Conservation (phyloP, 2,888 invertebrate species). For the Hydrotaea cyrtoneurina region DNA sequence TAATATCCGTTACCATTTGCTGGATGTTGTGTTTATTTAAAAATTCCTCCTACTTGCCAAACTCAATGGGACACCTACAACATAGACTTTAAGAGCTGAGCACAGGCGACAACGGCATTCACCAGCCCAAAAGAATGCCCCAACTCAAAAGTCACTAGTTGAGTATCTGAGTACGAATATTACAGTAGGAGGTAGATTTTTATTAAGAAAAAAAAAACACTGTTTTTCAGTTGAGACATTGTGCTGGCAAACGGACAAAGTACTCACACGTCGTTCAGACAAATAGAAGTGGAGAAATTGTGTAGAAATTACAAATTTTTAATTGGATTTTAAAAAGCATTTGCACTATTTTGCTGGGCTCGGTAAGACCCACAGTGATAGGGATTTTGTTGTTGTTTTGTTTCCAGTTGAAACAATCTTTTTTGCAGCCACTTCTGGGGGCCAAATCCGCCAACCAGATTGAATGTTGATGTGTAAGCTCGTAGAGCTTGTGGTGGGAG, state of each 20-base stretch:
- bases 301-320: slow-evolving; percentile 58
- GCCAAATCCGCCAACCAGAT: neutral
- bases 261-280: neutral
- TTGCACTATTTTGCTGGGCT: slow-evolving; percentile 15
- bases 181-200: no score
- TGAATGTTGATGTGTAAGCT: neutral
- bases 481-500: neutral
- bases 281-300: neutral
- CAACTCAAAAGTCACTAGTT: no score
- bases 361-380: neutral
- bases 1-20: slow-evolving; percentile 20
- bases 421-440: neutral
- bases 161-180: no score
- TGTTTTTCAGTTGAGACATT: no score
- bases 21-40: neutral
- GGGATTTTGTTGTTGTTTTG: neutral
- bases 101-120: neutral
- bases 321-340: slow-evolving; percentile 55
- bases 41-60: slow-evolving; percentile 16
- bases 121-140: no score
- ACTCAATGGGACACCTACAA: slow-evolving; percentile 14
- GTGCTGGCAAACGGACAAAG: no score
- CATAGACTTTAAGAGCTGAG: neutral
- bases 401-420: neutral
- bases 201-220: no score